Percentiles rank a stretch among this genome's conserved stretches.
Conservation (phyloP, 2,797 vertebrate genomes). For the Apodemus agrarius region DNA sequence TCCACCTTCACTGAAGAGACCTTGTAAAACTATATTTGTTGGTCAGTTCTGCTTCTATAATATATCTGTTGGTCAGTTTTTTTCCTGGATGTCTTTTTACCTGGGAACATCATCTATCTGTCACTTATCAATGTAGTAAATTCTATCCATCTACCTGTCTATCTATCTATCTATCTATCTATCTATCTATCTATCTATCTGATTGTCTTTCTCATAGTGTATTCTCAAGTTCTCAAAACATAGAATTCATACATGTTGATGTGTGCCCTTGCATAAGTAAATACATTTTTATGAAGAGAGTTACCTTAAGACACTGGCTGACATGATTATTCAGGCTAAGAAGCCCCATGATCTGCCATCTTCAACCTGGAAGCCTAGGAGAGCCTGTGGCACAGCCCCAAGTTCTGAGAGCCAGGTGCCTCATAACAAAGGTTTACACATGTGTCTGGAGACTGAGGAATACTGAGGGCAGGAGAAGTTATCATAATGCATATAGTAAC, state of each 20-base stretch:
- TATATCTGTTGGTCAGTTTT: neutral
- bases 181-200: neutral
- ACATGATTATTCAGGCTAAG: neutral
- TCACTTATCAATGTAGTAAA: neutral
- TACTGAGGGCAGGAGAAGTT: neutral
- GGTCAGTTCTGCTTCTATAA: neutral
- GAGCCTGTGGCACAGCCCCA: neutral
- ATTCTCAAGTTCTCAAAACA: neutral
- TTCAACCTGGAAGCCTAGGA: neutral
- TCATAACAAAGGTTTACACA: neutral
- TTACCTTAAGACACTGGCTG: neutral
- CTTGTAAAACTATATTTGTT: neutral
- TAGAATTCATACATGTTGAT: neutral
- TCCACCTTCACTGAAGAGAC: neutral
- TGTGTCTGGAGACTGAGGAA: neutral
- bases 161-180: neutral
- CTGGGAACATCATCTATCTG: neutral
- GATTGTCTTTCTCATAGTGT: neutral
- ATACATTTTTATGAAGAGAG: neutral
- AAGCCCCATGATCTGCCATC: neutral
- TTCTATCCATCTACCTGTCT: neutral
- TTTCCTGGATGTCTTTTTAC: neutral
- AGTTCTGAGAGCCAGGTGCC: neutral
- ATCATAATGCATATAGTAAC: neutral
- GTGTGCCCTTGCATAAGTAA: neutral